These are phyloP conservation scores for Drosophila koepferae DNA, from an alignment of 2,888 invertebrate species.

Conservation along the genomic window DNA sequence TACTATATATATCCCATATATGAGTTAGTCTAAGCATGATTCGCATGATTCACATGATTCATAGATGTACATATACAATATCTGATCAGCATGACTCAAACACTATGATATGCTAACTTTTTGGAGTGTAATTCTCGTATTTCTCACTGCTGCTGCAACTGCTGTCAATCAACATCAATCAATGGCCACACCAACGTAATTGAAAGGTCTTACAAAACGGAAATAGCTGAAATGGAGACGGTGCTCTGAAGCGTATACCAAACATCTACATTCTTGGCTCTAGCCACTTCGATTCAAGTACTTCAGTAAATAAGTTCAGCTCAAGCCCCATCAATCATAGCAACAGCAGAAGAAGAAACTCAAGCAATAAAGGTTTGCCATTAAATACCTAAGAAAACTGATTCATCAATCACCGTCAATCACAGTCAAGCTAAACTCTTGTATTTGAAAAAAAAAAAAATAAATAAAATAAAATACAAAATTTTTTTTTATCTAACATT, in stretches of 20 bases:
- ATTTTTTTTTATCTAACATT: neutral
- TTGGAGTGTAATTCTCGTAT: slow-evolving; percentile 18
- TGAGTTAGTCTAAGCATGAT: neutral
- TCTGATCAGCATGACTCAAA: too few relatives aligned
- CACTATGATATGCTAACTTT: slow-evolving; percentile 33
- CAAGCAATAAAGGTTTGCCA: neutral
- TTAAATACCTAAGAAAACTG: neutral
- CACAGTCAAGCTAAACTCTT: neutral
- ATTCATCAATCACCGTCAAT: slow-evolving; percentile 20
- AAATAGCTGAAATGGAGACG: slow-evolving; percentile 96
- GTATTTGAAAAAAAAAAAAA: neutral
- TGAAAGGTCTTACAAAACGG: slow-evolving; percentile 87
- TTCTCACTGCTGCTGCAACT: slow-evolving; percentile 27
- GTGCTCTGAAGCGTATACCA: slow-evolving; percentile 87
- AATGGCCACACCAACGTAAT: neutral
- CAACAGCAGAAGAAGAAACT: neutral
- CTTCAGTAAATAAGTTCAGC: slow-evolving; percentile 34
- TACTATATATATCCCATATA: neutral
- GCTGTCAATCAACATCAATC: slow-evolving; percentile 17
- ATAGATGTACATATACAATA: neutral
- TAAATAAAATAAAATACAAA: neutral
- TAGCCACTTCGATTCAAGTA: slow-evolving; percentile 21
- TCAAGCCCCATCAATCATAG: slow-evolving; percentile 13
- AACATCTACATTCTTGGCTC: slow-evolving; percentile 23
- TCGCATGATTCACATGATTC: slow-evolving; percentile 40